These are phyloP conservation scores for Gibbula magus DNA, from an alignment of 2,888 invertebrate species.

Conservation along the genomic window DNA sequence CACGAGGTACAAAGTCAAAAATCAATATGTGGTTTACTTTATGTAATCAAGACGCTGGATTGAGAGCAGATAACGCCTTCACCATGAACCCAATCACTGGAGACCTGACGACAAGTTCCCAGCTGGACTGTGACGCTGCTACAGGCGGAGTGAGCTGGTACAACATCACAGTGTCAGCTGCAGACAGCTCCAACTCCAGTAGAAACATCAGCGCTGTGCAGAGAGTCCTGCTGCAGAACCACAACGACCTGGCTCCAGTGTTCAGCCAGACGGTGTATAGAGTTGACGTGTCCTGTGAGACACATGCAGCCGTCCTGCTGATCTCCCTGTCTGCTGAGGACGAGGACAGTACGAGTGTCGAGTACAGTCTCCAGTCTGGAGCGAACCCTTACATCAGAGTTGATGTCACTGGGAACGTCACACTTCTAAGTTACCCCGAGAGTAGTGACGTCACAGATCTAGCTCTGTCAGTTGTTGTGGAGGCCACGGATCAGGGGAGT, in stretches of 20 bases:
- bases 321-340: not conserved
- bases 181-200: not conserved
- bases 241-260: not conserved
- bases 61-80: not conserved
- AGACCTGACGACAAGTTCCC: not conserved
- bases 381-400: not conserved
- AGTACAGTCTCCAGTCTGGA: not conserved
- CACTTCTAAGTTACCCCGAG: not conserved
- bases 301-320: not conserved
- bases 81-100: not conserved
- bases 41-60: not conserved
- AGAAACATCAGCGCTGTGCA: not conserved
- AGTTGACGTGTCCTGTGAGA: not conserved
- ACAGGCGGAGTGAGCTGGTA: not conserved
- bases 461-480: not conserved
- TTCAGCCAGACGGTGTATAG: not conserved
- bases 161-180: not conserved
- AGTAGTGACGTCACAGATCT: not conserved
- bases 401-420: not conserved
- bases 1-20: no score
- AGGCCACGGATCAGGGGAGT: not conserved
- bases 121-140: not conserved
- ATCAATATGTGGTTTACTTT: no score
- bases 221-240: not conserved
- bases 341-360: not conserved